Evolutionary conservation across 2,113 vertebrate genomes (phyloP).

Genomic region (Cacatua alba): DNA sequence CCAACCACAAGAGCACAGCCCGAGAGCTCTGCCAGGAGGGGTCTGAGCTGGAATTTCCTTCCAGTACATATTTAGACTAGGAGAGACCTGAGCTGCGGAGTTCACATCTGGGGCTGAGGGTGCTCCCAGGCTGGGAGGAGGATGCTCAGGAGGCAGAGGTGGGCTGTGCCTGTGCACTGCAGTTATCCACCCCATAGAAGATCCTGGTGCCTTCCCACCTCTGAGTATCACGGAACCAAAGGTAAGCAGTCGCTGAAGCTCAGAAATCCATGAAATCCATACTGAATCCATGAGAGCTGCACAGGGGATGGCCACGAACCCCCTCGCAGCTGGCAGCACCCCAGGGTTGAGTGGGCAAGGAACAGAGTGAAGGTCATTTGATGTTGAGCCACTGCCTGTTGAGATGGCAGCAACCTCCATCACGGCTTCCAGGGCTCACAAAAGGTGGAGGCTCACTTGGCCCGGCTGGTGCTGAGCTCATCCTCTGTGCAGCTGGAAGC

Average conservation of each 20-base stretch:
- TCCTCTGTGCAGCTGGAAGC: not conserved
- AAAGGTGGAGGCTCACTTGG: not conserved
- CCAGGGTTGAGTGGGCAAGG: not conserved
- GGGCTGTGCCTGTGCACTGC: not conserved
- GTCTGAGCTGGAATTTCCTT: constrained; percentile 48
- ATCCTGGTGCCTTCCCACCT: accelerated
- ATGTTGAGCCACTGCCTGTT: not conserved
- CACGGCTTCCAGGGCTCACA: not conserved
- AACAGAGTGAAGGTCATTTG: accelerated
- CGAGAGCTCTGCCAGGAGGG: not conserved
- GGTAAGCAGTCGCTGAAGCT: not conserved
- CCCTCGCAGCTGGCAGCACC: not conserved
- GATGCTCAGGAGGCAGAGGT: not conserved
- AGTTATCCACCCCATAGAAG: too few relatives aligned
- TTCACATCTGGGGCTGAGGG: not conserved
- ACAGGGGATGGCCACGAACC: accelerated
- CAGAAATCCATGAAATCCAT: not conserved
- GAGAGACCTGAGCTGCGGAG: not conserved
- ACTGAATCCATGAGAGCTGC: not conserved
- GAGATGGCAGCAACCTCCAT: not conserved
- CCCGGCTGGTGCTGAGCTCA: not conserved
- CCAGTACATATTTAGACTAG: not conserved
- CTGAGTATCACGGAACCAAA: not conserved
- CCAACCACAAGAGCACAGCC: not conserved
- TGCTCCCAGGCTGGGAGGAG: not conserved